Evolutionary conservation across 2,797 vertebrate species (phyloP).

Genomic region (Xiphorhynchus erythropygius): DNA sequence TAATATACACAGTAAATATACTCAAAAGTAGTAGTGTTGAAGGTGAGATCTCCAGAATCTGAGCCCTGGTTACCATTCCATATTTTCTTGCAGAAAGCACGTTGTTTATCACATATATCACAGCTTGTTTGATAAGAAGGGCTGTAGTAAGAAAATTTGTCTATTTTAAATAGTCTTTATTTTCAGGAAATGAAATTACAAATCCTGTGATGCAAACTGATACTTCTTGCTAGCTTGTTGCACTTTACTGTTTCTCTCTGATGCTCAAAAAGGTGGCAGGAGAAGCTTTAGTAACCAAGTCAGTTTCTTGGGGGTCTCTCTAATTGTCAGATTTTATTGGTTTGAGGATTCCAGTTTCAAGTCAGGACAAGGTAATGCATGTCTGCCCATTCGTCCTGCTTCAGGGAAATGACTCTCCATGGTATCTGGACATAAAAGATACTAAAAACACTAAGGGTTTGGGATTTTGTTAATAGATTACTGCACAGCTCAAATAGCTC

Average conservation of each 20-base stretch:
- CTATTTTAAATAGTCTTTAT: neutral
- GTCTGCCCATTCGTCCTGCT: neutral
- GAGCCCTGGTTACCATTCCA: neutral
- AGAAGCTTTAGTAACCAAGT: slow-evolving; percentile 29
- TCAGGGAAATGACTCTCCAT: neutral
- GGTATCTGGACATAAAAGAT: neutral
- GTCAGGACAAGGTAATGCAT: neutral
- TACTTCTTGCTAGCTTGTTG: neutral
- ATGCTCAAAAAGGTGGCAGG: slow-evolving; percentile 4
- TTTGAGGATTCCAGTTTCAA: slow-evolving; percentile 41
- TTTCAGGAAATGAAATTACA: neutral
- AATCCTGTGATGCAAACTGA: neutral
- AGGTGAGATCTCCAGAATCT: neutral
- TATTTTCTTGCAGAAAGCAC: neutral
- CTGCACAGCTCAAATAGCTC: neutral
- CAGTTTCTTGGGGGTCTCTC: slow-evolving; percentile 26
- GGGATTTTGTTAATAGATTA: neutral
- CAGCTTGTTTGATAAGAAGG: neutral
- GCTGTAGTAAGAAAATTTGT: rapidly evolving
- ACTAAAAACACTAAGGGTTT: neutral
- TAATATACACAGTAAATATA: neutral
- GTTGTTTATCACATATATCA: neutral
- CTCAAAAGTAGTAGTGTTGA: neutral
- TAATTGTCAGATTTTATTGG: slow-evolving; percentile 52
- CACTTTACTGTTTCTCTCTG: slow-evolving; percentile 11